Evolutionary conservation across 2,888 invertebrate genomes (phyloP), one percentile per base, ranked within the genome.

Genomic region (Melinaea marsaeus): DNA sequence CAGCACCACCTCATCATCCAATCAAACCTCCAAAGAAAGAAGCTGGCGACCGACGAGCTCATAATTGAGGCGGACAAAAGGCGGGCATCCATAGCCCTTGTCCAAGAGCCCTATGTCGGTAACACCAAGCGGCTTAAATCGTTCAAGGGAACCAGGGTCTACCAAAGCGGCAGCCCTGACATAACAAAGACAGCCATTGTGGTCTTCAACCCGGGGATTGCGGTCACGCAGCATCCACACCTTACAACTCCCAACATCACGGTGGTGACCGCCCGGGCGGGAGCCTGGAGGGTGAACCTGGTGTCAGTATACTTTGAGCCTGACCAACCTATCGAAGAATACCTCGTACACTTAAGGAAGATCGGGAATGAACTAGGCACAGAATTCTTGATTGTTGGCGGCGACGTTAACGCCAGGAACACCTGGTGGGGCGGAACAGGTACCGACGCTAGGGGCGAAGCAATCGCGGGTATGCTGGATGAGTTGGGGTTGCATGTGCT

Each of bases 31-130:
- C 68, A 67, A 56, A 42, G 67, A 1, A 67, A 58, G 0, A 46
- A 56, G 35, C 59, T 67, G 0, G 68, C 70, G 0, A 65, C 65
- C 7, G 13, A 66, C 0, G 69, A 71, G 46, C 58, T 69, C 2
- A 7, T 68, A 11, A 13, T 61, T 13, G 69, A 68, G 13, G 62
- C 67, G 0, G 32, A 4, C 0, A 60, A 46, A 4, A n/a, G 57
- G 1, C 61, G 57, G 37, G 13, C 60, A 0, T 33, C 47, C 1
- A 13, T 63, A 4, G 66, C 68, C 1, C 45, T 68, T 3, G 9
- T 70, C 2, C 66, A 66, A 51, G 66, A 69, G 45, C 69, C 67
- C 0, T 69, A 68, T 48, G 51, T 68, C 1, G 66, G 68, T 1
- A 45, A 47, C 9, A 22, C 13, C 11, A 34, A 2, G 32, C 54